Conservation (phyloP, 2,113 vertebrate species). For the Entelurus aequoreus region DNA sequence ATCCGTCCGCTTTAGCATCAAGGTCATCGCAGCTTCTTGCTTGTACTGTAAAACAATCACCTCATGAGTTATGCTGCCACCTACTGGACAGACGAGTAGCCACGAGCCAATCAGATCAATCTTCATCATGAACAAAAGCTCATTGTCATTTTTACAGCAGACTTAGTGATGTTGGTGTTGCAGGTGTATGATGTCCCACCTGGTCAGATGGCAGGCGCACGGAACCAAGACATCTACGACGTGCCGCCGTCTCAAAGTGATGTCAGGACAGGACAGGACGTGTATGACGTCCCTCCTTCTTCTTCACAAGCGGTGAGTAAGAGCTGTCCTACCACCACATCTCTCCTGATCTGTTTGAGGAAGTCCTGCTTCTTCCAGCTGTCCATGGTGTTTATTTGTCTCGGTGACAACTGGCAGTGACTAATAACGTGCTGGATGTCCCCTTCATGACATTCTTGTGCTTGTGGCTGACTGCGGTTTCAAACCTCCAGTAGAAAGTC, state of each 20-base stretch:
- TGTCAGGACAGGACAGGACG: constrained; percentile 44
- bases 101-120: no score
- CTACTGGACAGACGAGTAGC: no score
- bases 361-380: constrained; percentile 25
- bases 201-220: constrained; percentile 66
- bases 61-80: no score
- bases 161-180: background rate
- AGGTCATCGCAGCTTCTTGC: no score
- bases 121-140: no score
- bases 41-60: no score
- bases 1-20: no score
- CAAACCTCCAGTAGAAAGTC: constrained; percentile 35
- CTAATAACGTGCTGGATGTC: constrained; percentile 38
- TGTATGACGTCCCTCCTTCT: constrained; percentile 66
- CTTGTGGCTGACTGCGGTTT: constrained; percentile 56
- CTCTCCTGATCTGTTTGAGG: constrained; percentile 13
- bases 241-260: constrained; percentile 80
- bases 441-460: constrained; percentile 59
- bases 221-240: constrained; percentile 83
- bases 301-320: constrained; percentile 64
- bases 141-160: no score
- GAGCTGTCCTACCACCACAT: constrained; percentile 8
- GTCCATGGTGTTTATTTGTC: constrained; percentile 40
- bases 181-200: constrained; percentile 93
- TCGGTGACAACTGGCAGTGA: constrained; percentile 50